phyloP scores from a whole-genome alignment of 37 sponge, comb jelly and placozoan species.

The Ephydatia muelleri region DNA sequence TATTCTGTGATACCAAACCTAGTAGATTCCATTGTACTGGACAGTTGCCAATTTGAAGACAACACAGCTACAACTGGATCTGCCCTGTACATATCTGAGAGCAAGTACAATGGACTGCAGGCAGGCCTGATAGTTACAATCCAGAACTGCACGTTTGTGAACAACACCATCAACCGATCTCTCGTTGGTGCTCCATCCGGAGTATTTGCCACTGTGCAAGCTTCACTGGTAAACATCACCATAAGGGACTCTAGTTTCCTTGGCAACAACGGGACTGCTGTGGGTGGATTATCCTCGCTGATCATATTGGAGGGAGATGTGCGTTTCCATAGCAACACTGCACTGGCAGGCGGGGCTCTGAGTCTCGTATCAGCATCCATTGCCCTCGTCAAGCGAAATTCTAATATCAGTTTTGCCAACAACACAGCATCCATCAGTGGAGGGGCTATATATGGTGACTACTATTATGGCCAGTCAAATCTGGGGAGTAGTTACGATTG shows the following conservation, averaged over 20 bases:
- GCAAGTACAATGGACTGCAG: constrained; percentile 27
- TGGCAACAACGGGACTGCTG: constrained; percentile 45
- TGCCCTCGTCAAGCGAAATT: constrained; percentile 13
- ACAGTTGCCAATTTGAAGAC: constrained; percentile 24
- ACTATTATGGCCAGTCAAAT: background rate
- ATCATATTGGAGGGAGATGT: constrained; percentile 3
- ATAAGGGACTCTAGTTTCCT: constrained; percentile 14
- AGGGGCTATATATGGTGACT: constrained; percentile 37
- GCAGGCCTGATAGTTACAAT: constrained; percentile 20
- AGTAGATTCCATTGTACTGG: background rate
- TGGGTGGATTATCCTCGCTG: background rate
- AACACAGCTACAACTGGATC: constrained; percentile 29
- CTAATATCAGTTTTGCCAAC: background rate
- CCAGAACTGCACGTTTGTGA: background rate
- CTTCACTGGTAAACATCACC: constrained; percentile 7
- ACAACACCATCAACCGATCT: constrained; percentile 13
- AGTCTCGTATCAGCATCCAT: background rate
- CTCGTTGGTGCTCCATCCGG: background rate
- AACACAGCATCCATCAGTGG: constrained; percentile 32
- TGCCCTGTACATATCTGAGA: constrained; percentile 22
- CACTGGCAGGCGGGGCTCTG: constrained; percentile 41
- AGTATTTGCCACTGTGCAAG: constrained; percentile 14
- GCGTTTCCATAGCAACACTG: constrained; percentile 29
- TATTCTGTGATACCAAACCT: background rate
- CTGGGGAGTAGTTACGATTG: constrained; percentile 8